Conservation (phyloP, 2,797 vertebrate species). For the Galago senegalensis region DNA sequence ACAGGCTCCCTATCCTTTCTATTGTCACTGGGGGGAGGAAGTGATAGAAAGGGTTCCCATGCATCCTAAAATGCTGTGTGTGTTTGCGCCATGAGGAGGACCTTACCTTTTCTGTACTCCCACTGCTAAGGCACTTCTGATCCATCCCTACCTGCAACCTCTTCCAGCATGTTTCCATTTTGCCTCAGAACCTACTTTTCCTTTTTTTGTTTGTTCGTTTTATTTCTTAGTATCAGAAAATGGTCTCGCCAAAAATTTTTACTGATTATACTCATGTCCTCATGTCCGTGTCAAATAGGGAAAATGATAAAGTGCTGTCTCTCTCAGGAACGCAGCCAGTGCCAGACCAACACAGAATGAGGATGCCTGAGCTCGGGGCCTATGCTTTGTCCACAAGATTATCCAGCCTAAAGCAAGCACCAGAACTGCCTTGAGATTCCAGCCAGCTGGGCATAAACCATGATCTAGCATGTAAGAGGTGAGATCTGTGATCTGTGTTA, state of each 20-base stretch:
- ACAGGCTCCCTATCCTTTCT: neutral
- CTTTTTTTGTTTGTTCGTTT: neutral
- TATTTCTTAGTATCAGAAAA: conserved; percentile 14
- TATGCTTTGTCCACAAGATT: neutral
- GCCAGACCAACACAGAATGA: neutral
- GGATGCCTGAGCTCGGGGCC: neutral
- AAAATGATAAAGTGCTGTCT: neutral
- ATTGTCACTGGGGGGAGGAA: neutral
- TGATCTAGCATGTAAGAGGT: neutral
- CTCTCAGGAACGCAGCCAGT: neutral
- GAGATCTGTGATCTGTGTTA: neutral
- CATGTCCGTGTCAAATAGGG: neutral
- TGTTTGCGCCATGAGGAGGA: neutral
- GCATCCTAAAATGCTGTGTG: neutral
- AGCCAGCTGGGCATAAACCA: neutral
- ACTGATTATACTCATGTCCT: neutral
- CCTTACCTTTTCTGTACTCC: neutral
- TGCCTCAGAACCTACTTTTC: neutral
- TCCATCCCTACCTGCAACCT: neutral
- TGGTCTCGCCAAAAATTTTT: neutral
- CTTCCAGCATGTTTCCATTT: neutral
- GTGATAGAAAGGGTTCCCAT: neutral
- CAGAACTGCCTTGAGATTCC: neutral
- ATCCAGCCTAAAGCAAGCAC: neutral
- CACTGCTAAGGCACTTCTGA: neutral